Evolutionary conservation across 2,797 vertebrate genomes (phyloP), one percentile per base, ranked within the genome.

Genomic region (Loriculus beryllinus): DNA sequence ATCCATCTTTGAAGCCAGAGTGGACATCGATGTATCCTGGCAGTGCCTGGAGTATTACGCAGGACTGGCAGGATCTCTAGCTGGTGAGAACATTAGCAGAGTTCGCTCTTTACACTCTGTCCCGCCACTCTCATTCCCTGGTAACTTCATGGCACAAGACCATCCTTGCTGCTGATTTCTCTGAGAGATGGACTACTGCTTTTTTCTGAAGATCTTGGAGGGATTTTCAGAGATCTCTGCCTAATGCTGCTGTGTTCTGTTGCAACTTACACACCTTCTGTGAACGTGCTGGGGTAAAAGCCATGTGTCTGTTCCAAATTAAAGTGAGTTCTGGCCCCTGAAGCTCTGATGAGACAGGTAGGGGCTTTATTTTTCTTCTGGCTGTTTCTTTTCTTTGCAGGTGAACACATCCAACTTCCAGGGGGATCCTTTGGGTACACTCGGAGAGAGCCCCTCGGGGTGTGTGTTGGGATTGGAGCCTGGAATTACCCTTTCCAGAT

Each of bases 401-500:
- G 99, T 40, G 99, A 99, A 93, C 99, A 99, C 33, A 16, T 99
- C 89, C 99, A 99, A 77, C 99, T 99, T 48, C 97, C 99, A 0
- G 98, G 98, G 1, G 99, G 99, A 48, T 97, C 98, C 9, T 99
- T 99, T 86, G 99, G 98, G 1, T 99, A 99, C 75, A 99, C 99
- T 54, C 98, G 99, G 45, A 98, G 99, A 92, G 99, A 99, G 82
- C 98, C 99, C 1, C 98, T 99, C 0, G 99, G 99, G 1, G 99
- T 99, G 51, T 99, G 99, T 60, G 99, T 96, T 51, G 99, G 99
- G 12, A 99, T 99, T 18, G 99, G 99, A 28, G 99, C 99, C 1
- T 99, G 98, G 98, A 99, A 99, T 96, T 99, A 98, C 91, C 99
- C 99, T 64, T 99, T 99, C 93, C 99, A 98, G 98, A 98, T 99